Percentiles rank a stretch among this genome's conserved stretches.
phyloP scores from a whole-genome alignment of 2,113 vertebrate species.

The Oreochromis spilurus region DNA sequence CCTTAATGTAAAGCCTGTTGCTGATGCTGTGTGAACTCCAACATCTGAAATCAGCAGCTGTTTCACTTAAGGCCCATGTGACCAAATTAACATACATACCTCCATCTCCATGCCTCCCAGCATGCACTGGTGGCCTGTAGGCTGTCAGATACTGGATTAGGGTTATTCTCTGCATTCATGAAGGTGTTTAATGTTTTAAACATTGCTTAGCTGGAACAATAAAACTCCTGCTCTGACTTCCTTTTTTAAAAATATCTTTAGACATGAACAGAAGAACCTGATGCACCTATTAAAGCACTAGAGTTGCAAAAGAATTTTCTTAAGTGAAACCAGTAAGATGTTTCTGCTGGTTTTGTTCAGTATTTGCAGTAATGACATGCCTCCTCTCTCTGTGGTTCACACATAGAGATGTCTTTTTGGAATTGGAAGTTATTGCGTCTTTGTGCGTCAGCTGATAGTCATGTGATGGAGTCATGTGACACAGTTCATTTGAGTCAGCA shows the following conservation, averaged over 20 bases:
- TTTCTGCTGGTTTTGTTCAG: neutral
- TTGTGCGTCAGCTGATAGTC: accelerated
- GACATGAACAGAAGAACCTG: neutral
- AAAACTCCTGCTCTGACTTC: neutral
- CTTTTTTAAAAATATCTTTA: neutral
- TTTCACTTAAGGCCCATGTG: neutral
- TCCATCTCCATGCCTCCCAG: neutral
- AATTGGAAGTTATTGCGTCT: accelerated
- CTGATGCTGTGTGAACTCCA: neutral
- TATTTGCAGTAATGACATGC: accelerated
- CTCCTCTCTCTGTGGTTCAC: neutral
- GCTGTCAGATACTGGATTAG: neutral
- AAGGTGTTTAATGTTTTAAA: neutral
- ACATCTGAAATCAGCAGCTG: accelerated
- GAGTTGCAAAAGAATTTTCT: neutral
- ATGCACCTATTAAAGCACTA: neutral
- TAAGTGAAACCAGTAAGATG: neutral
- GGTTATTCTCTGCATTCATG: neutral
- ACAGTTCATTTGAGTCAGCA: neutral
- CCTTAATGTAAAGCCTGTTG: neutral
- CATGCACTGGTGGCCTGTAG: neutral
- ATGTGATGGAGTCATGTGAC: neutral
- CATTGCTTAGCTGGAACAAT: neutral
- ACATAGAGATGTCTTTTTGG: neutral
- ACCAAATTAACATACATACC: accelerated